Base-by-base conservation (phyloP, 2,888 invertebrate species). In the Hypomecis atomaria region DNA sequence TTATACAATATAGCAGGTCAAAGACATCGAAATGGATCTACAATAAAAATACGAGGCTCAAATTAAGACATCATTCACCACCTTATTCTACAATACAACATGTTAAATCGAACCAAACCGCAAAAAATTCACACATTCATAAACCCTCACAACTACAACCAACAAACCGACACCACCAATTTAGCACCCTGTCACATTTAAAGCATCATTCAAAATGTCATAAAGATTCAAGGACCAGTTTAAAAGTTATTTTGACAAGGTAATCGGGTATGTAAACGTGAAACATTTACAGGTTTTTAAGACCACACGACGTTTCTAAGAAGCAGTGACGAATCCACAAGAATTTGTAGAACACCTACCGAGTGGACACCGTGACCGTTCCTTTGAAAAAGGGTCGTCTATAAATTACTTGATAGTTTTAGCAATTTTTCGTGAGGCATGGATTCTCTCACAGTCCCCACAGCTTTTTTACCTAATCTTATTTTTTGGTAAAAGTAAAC, bases 301-400 rank as follows among this genome's bases (percentile, higher is more conserved):
- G 67, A 71, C 72, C 68, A 67, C 70, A 69, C 47, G 49, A 66
- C 50, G 4, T 45, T 78, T 78, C 78, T 55, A 57, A 53, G 79
- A 79, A 81, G 49, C 63, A 33, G 67, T 76, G 78, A 77, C 74
- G 65, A 76, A 76, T 71, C 72, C 62, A 59, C 62, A 59, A 65
- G 54, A 63, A 61, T 66, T 68, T 62, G 53, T 65, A 57, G 75
- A 71, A 79, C 78, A 78, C 78, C 77, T 75, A 78, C 74, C 36
- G 66, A 52, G 70, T 37, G 54, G 63, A 54, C 63, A 58, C 58
- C 53, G 52, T 43, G 48, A 37, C 37, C 9, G 55, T 59, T 64
- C 45, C 59, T 50, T 59, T 59, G 59, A 59, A 59, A 59, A 62
- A 66, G 65, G 65, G 65, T 63, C 49, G 49, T 38, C 37, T 37